Evolutionary conservation across 2,888 invertebrate species (phyloP), one percentile per base, ranked within the genome.

Genomic region (Cancer borealis): DNA sequence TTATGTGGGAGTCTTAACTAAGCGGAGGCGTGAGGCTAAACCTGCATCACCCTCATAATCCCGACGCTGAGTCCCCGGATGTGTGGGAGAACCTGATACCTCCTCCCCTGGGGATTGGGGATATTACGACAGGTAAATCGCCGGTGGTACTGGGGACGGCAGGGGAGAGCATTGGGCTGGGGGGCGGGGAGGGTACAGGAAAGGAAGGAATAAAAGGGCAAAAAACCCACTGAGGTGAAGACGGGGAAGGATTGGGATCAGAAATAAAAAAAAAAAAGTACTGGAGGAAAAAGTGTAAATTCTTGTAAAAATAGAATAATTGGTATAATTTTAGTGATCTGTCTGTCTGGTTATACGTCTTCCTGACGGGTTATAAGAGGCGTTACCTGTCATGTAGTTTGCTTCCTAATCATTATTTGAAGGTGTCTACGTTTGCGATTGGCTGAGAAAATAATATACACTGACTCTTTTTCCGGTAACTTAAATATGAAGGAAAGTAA

Each of bases 1-100:
- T 93, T 93, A 93, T 93, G 93, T 87, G 87, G 46, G 88, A 88
- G 93, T 91, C 84, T 93, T 93, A 93, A 93, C 93, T 93, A 93
- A 93, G 88, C 88, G 73, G 87, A 91, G 87, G 66, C 73, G 91
- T 91, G 91, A 88, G 84, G 93, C 39, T 91, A 87, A 45, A 66
- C 91, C 88, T 84, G 54, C 93, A 91, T 92, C 93, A 88, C 91
- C 93, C 84, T 90, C 93, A 91, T 93, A 93, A 93, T 87, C 93
- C 91, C 87, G 30, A 17, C 46, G 54, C 87, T 90, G 79, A 91
- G 84, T 30, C 91, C 30, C 54, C 87, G 46, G 91, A 54, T 90
- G 90, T 39, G n/a, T n/a, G 39, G 45, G 30, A 54, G 54, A 49
- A 73, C 84, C 79, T 91, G 91, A 91, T 91, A 47, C 93, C 90